A percentile compares a stretch with the other conserved stretches of the same genome.
Conservation (phyloP, 2,113 vertebrate species). For the Myotis davidii region DNA sequence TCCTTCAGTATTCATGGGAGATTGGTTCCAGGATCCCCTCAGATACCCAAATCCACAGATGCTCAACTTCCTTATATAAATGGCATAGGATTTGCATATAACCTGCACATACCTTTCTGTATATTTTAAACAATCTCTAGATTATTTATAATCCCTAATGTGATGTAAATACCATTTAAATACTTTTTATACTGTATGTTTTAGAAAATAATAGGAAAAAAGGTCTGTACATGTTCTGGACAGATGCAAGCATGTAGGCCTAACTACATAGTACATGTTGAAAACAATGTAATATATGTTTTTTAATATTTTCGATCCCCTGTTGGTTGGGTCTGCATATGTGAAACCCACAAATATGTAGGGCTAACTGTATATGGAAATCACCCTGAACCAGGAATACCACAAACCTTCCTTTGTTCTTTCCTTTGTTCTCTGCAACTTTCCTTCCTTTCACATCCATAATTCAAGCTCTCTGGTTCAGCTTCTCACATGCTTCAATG, state of each 20-base stretch:
- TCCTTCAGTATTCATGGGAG: neutral
- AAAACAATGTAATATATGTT: neutral
- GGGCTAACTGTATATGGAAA: neutral
- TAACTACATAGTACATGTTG: neutral
- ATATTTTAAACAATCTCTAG: neutral
- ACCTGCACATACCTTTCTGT: neutral
- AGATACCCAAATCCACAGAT: neutral
- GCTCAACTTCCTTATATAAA: neutral
- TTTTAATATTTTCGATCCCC: neutral
- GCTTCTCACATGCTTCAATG: neutral
- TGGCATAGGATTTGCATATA: neutral
- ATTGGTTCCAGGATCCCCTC: neutral
- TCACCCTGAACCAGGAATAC: neutral
- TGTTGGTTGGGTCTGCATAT: neutral
- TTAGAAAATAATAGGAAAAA: neutral
- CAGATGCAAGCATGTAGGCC: neutral
- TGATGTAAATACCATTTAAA: neutral
- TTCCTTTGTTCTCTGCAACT: neutral
- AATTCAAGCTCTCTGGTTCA: neutral
- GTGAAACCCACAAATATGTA: neutral
- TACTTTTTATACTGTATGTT: neutral
- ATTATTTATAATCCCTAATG: neutral
- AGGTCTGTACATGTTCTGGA: neutral
- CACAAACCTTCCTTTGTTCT: neutral
- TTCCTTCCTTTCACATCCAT: neutral